A percentile compares a stretch with the other conserved stretches of the same genome.
phyloP scores from a whole-genome alignment of 2,113 vertebrate genomes.

The Elgaria multicarinata region DNA sequence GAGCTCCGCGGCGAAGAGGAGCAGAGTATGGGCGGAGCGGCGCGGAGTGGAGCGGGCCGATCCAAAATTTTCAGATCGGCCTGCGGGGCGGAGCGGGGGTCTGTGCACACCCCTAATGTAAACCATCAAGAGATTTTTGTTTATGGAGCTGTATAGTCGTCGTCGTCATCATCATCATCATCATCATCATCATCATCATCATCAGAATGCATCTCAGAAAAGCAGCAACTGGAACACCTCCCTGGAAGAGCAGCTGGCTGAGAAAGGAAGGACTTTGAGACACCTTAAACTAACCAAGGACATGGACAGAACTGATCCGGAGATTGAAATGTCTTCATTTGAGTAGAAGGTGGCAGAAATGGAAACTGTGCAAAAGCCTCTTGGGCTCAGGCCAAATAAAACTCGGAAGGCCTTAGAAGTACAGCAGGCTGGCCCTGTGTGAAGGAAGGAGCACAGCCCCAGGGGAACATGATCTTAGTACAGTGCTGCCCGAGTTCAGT shows the following conservation, averaged over 20 bases:
- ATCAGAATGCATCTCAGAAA: slow-evolving; percentile 55
- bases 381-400: background rate
- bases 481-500: slow-evolving; percentile 35
- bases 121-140: no score
- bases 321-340: slow-evolving; percentile 62
- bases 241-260: slow-evolving; percentile 63
- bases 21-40: no score
- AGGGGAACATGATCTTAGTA: background rate
- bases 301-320: slow-evolving; percentile 58
- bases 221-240: slow-evolving; percentile 64
- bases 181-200: no score
- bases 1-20: no score
- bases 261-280: slow-evolving; percentile 59
- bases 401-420: background rate
- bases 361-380: slow-evolving; percentile 35
- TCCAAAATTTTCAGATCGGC: no score
- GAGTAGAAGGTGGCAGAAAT: slow-evolving; percentile 64
- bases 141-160: no score
- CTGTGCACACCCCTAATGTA: no score
- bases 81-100: no score
- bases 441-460: background rate
- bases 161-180: no score
- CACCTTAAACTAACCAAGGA: slow-evolving; percentile 57
- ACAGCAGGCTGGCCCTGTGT: background rate
- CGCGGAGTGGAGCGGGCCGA: no score